Base-by-base conservation (phyloP, 2,888 invertebrate species). In the Heliconius ethilla region DNA sequence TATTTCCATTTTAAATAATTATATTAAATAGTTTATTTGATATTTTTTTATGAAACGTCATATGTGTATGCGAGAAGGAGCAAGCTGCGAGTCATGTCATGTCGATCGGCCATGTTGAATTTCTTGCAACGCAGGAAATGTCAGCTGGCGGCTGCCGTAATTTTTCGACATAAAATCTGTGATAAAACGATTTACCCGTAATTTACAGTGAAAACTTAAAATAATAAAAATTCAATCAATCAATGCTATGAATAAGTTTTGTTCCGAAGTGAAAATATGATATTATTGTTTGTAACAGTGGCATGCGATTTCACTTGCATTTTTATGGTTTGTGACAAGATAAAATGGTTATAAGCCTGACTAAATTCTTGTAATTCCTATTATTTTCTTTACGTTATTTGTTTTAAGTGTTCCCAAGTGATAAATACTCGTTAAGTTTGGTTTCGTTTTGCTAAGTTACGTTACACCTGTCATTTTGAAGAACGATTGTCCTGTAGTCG, bases 71-170 rank as follows among this genome's bases (percentile, higher is more conserved):
- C 79, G 77, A 76, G 83, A 83, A 82, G 79, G 83, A 82, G 83
- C 79, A 79, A 82, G 83, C 78, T 82, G 81, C 83, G 81, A 85
- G 82, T 84, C 84, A 84, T 84, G 85, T 83, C 85, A 84, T 84
- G 83, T 82, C 90, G 87, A 90, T 89, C 93, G 89, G 94, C 94
- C 94, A 95, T 95, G 90, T 94, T 95, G 93, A 92, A 93, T 92
- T 92, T 93, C 91, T 89, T 92, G 90, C 92, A 94, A 93, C 93
- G 92, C 93, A 93, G 93, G 94, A 94, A 92, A 94, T 94, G 94
- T 95, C 94, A 95, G 94, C 94, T 95, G 94, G 94, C 90, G 88
- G 89, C 85, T 88, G 87, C 89, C 89, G 90, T 92, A 89, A 87
- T 88, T 89, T 87, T 93, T 92, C 88, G 88, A 83, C 89, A 84